A percentile compares a stretch with the other conserved stretches of the same genome.
Conservation (phyloP, 1,140 invertebrate species). For the Musca vetustissima region DNA sequence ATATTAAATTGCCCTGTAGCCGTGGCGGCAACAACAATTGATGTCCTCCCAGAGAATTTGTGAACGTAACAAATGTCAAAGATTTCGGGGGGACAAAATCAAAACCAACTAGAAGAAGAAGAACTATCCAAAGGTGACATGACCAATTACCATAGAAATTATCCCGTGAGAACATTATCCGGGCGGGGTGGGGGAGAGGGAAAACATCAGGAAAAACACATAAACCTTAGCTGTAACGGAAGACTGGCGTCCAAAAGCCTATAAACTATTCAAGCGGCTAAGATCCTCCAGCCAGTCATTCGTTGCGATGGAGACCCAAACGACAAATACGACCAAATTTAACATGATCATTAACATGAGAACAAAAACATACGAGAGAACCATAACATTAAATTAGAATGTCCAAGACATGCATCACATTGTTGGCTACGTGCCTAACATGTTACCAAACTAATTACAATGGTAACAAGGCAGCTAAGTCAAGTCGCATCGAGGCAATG, state of each 20-base stretch:
- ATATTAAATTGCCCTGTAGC: too few relatives aligned
- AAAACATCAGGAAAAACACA: neutral
- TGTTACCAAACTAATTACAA: conserved; percentile 18
- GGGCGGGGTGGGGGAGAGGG: too few relatives aligned
- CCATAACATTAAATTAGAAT: conserved; percentile 14
- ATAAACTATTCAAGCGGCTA: neutral
- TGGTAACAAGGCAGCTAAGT: neutral
- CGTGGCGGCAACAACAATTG: conserved; percentile 8
- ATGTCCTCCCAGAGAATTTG: neutral
- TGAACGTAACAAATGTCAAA: neutral
- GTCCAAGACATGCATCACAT: too few relatives aligned
- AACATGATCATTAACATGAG: conserved; percentile 19
- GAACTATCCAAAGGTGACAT: neutral
- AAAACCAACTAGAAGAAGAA: too few relatives aligned
- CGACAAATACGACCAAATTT: conserved; percentile 3
- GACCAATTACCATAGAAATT: conserved; percentile 13
- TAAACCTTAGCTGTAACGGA: neutral
- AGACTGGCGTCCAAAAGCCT: conserved; percentile 18
- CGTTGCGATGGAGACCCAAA: too few relatives aligned
- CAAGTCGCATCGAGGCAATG: too few relatives aligned
- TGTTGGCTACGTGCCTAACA: conserved; percentile 15
- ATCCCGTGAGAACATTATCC: conserved; percentile 16
- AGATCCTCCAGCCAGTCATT: neutral
- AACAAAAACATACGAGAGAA: neutral
- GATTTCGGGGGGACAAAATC: neutral